Base-by-base conservation (phyloP, 2,113 vertebrate genomes). In the Phaethon lepturus region DNA sequence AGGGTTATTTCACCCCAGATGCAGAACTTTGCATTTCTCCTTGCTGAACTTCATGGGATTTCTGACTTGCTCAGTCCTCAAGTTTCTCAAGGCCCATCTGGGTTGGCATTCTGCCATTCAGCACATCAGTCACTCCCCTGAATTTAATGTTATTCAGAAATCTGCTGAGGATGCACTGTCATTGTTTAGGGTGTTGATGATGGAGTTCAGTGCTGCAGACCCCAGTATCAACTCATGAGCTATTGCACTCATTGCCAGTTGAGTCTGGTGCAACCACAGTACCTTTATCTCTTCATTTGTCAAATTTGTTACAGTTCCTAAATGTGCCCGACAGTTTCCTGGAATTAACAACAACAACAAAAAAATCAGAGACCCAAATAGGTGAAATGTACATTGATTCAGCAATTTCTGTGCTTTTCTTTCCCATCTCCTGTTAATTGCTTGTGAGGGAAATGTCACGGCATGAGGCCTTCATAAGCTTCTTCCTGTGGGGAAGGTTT, bases 381-480 rank as follows among this genome's bases (percentile, higher is more conserved):
- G 64, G 74, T 76, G 88, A 95, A 79, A 73, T 29, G 45, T 45
- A 62, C 67, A 84, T 95, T n/a, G 84, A 95, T 96, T 93, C 60
- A 77, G 18, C 55, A 64, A 35, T 93, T 93, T 86, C 84, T 93
- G 24, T 40, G 92, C 58, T 86, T 94, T 93, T 74, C 83, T 89
- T 91, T 90, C 88, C 58, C 11, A 10, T 92, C 75, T 89, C 62
- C 56, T 73, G 58, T 73, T 97, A 98, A 97, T 96, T 97, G 94
- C 90, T 80, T 52, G 19, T 87, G 49, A 95, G 71, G 80, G 92
- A 88, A 95, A 93, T 93, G 93, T 88, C 96, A 91, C 91, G 2
- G 84, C 89, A 68, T 93, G 96, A 80, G 72, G 58, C 73, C 79
- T 75, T 75, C 91, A 44, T 74, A 89, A 81, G 85, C 89, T 81